These are phyloP conservation scores for Streptopelia turtur DNA, from an alignment of 2,797 vertebrate species.

Conservation along the genomic window DNA sequence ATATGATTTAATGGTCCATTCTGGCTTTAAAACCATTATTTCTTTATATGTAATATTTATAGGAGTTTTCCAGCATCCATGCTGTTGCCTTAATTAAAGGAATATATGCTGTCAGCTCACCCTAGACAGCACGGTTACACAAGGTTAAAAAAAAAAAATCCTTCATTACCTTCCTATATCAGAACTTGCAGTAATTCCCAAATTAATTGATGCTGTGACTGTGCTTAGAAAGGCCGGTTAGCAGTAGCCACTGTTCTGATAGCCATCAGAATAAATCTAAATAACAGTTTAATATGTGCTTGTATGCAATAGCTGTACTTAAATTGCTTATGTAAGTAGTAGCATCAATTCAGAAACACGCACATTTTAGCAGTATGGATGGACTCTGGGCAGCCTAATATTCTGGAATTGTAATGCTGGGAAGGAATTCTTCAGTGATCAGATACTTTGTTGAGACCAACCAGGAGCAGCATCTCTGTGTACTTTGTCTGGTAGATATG, in stretches of 20 bases:
- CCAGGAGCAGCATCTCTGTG: background rate
- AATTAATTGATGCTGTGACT: background rate
- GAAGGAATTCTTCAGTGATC: background rate
- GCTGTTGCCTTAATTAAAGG: background rate
- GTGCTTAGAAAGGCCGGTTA: background rate
- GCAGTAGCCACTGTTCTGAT: background rate
- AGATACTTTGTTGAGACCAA: background rate
- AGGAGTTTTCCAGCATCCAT: background rate
- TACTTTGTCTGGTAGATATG: background rate
- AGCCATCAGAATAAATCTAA: background rate
- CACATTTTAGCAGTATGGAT: background rate
- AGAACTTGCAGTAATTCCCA: background rate
- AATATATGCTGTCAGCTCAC: background rate
- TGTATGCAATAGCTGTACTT: background rate
- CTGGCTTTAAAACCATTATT: background rate
- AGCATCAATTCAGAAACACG: background rate
- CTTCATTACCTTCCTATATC: fast-evolving
- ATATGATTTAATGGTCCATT: background rate
- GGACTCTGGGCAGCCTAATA: background rate
- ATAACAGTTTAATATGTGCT: background rate
- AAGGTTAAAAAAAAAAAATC: background rate
- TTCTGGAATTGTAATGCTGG: background rate
- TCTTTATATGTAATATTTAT: background rate
- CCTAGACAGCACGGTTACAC: background rate
- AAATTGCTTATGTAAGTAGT: background rate